Evolutionary conservation across 2,113 vertebrate species (phyloP), one percentile per base, ranked within the genome.

Genomic region (Anoplopoma fimbria): DNA sequence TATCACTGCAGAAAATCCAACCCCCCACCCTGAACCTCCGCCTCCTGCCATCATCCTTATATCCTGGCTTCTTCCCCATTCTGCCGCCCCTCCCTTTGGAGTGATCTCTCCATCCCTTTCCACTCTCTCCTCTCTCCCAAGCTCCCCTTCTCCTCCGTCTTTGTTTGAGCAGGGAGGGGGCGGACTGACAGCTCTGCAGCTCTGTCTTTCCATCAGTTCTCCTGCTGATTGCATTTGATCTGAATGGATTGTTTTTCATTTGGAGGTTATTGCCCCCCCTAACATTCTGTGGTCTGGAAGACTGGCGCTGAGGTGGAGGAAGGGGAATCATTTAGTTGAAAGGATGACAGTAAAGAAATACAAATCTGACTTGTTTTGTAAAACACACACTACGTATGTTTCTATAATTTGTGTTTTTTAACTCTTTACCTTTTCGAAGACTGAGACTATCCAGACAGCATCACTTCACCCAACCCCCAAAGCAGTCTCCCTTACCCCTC

Each of bases 1-100:
- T 97, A 97, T 97, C 94, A 95, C 94, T 93, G 94, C 96, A 95
- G 96, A 95, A 84, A 78, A 85, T 77, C 81, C 83, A 74, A 25
- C 93, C 88, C 91, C 31, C 31, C 14, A 6, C 45, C 47, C 29
- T 33, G 1, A 58, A 21, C 67, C 78, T 19, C 81, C 82, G 4
- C 84, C 84, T 80, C 73, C 68, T 65, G 69, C 89, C 69, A 80
- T 82, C 84, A 82, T 84, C 79, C 87, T 79, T 87, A 85, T 76
- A 88, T 85, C 86, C 90, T 89, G 88, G 88, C 88, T 84, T 67
- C 73, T 75, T 84, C 91, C 93, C 79, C 53, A 75, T 90, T 80
- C 67, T n/a, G 23, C 79, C 77, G 69, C 88, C 84, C 92, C 89
- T 90, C 88, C 95, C 95, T 93, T 0, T 92, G 93, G 93, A 92